Base-by-base conservation (phyloP, 2,888 invertebrate genomes). In the Smittia sp. region DNA sequence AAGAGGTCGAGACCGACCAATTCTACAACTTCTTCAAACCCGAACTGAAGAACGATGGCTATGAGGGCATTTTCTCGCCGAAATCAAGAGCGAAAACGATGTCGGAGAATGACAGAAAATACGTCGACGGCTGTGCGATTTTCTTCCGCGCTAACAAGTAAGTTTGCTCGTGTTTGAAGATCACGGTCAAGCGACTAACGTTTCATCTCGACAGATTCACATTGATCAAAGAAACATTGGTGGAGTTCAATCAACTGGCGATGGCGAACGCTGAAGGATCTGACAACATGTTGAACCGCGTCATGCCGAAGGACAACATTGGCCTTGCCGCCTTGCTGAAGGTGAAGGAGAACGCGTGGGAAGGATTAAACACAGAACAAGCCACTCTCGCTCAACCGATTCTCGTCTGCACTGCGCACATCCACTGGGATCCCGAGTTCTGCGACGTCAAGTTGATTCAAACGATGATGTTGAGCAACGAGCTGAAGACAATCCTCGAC, bases 371-470 rank as follows among this genome's bases (percentile, higher is more conserved):
- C 70, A 85, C 88, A 9, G 93, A 95, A 80, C 87, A 89, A 77
- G 88, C 87, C 75, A 90, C 89, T 84, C 86, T 90, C 77, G 89
- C 89, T 77, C 94, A 94, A 80, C 94, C 94, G 20, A 86, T 99
- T 75, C 85, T 98, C 75, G 96, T 99, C 70, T 97, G 98, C 83
- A 99, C 98, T 32, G 98, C 98, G 39, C 99, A 99, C 84, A 96
- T 99, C 78, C 98, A 99, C 83, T 99, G 99, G 99, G 98, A 99
- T 86, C 99, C 99, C 0, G 98, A 99, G 85, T 98, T 92, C 84
- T 97, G 98, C 82, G 99, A 99, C 84, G 99, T 99, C 66, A 99
- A 99, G 84, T 87, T 99, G 65, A 97, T 99, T 76, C 99, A 99
- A 84, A 96, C 97, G 39, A 97, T 98, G 93, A 98, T 99, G 97